Evolutionary conservation across 2,797 vertebrate genomes (phyloP), one percentile per base, ranked within the genome.

Genomic region (Vespertilio murinus): DNA sequence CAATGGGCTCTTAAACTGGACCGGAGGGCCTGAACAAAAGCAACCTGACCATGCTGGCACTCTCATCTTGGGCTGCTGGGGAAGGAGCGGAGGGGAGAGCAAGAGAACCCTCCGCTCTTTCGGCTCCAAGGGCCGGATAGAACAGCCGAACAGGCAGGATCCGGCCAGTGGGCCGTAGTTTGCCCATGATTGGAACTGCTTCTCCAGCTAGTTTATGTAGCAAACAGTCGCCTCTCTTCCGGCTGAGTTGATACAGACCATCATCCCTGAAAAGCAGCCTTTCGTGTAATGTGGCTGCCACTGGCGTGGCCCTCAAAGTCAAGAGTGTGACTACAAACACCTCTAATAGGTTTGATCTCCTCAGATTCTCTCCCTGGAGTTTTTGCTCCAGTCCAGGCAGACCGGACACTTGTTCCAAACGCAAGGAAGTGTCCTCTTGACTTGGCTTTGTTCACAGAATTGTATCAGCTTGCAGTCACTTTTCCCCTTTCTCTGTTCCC

Each of bases 251-350:
- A 65, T 0, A 47, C 30, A 70, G 16, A 47, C n/a, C 56, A 22
- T 1, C 13, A 1, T 13, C 30, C 33, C 52, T 45, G 5, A 6
- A 1, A 8, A 12, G 10, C 1, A 25, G 3, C 38, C 49, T 78
- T 86, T 35, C 7, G 16, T 22, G 73, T 67, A 77, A n/a, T 49
- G 42, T 28, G 6, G 1, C 1, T 73, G 3, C 4, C n/a, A 77
- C 71, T 56, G 30, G 8, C 13, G 40, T 40, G n/a, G 16, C 38
- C 52, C 59, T 78, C 42, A 40, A 65, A 82, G 12, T 45, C 64
- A 30, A 90, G 20, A 5, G 65, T 64, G 17, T 52, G 38, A 83
- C 22, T 22, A 23, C 38, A 64, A 80, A 80, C 13, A 40, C 6
- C 38, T 38, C 33, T 69, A 38, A 30, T 4, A 28, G 38, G 33